Base-by-base conservation (phyloP, 2,113 vertebrate genomes). In the Channa maculata region DNA sequence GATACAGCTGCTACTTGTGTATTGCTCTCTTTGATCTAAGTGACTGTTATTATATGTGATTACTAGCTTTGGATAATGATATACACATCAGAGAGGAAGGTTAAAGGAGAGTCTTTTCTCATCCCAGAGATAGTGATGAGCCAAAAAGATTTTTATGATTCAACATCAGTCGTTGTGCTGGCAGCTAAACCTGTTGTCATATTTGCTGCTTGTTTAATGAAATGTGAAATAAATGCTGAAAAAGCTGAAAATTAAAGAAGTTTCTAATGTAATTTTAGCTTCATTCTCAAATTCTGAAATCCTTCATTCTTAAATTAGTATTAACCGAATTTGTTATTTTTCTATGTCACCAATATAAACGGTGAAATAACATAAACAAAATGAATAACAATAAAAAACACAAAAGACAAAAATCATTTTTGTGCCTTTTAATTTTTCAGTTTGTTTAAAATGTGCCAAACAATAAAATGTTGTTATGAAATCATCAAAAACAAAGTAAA, bases 371-470 rank as follows among this genome's bases (percentile, higher is more conserved):
- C 24, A 24, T 24, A 24, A 24, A 24, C 24, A 1, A 24, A 24
- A 24, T 24, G 24, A 24, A 24, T 24, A 43, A 14, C 7, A 3
- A 10, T 15, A 48, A 53, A 39, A 61, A 14, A 49, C 43, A 14
- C 33, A 11, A 14, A 41, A 60, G 33, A 65, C 13, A 11, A 9
- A 64, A 49, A 44, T 7, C 13, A n/a, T 71, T 75, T 80, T 75
- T 0, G 37, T 65, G 14, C 46, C 4, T 70, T 83, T 89, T 65
- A 76, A 69, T 85, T 39, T 65, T 69, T 72, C 13, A 72, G 4
- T 54, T 64, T 75, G 76, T 81, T 79, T 58, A 14, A 85, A 70
- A 79, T 8, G 53, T 84, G 73, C 36, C 64, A 60, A 51, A 45
- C 2, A 49, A 44, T 0, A 68, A 44, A 4, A 46, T 38, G 4